phyloP scores from a whole-genome alignment of 1,140 invertebrate genomes.

The Aphelinus certus region DNA sequence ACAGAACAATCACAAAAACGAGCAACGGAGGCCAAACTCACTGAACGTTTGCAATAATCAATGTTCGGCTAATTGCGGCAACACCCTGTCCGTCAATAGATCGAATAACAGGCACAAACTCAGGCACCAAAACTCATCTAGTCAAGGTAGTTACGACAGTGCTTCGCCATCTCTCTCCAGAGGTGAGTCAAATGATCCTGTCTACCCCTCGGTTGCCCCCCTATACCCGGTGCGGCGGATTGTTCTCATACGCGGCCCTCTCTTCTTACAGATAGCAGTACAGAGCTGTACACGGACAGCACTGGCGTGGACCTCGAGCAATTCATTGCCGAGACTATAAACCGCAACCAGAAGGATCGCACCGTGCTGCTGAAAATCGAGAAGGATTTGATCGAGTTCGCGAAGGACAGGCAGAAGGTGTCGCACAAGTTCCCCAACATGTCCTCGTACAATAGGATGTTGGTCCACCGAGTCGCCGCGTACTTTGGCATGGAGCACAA shows the following conservation, averaged over 20 bases:
- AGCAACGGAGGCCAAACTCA: conserved; percentile 56
- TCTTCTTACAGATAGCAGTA: conserved; percentile 77
- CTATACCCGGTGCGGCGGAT: background rate
- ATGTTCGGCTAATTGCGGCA: conserved; percentile 64
- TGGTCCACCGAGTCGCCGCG: conserved; percentile 91
- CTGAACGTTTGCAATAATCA: conserved; percentile 64
- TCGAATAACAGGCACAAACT: conserved; percentile 62
- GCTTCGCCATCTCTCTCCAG: conserved; percentile 72
- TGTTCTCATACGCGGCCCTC: background rate
- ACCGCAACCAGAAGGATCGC: conserved; percentile 88
- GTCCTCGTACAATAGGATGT: conserved; percentile 94
- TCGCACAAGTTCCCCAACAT: conserved; percentile 87
- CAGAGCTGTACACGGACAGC: conserved; percentile 81
- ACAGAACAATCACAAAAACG: conserved; percentile 49
- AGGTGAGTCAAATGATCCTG: conserved; percentile 56
- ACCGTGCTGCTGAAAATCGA: conserved; percentile 87
- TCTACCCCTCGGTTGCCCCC: background rate
- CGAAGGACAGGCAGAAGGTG: conserved; percentile 83
- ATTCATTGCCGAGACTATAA: conserved; percentile 90
- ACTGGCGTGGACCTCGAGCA: conserved; percentile 84
- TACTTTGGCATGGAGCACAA: conserved; percentile 95
- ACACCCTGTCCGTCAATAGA: conserved; percentile 61
- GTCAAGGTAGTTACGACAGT: conserved; percentile 70
- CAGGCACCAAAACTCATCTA: conserved; percentile 71
- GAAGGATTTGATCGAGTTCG: conserved; percentile 83